phyloP scores from a whole-genome alignment of 2,113 vertebrate species.

The Himantopus leucocephalus region DNA sequence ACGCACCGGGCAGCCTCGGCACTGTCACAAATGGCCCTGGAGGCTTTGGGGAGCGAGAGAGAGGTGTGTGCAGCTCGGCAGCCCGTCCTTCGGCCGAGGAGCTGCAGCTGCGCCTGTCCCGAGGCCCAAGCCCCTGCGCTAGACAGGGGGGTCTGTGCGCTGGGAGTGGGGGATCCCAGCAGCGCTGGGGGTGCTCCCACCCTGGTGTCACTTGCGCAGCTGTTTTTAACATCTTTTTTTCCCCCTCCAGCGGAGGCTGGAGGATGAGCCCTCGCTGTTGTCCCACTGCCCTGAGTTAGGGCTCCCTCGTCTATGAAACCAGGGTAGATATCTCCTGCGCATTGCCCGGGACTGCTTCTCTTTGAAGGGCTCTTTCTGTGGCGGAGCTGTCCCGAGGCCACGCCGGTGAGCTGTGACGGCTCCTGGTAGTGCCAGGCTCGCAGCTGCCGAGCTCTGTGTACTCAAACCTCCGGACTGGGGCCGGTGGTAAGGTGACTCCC shows the following conservation, averaged over 20 bases:
- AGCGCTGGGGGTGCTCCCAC: not conserved
- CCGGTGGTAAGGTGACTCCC: not conserved
- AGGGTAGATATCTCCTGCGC: accelerated
- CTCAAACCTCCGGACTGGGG: not conserved
- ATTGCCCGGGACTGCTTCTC: not conserved
- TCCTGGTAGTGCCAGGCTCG: not conserved
- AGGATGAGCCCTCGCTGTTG: not conserved
- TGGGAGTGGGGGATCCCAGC: accelerated
- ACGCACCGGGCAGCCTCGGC: accelerated
- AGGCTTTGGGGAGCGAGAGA: not conserved
- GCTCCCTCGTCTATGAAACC: not conserved
- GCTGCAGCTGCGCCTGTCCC: not conserved
- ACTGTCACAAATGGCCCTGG: accelerated
- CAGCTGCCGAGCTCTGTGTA: not conserved
- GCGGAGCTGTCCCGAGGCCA: accelerated
- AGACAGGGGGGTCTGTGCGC: not conserved
- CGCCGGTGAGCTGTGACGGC: not conserved
- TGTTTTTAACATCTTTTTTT: not conserved
- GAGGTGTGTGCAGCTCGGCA: accelerated
- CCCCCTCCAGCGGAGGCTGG: too few species aligned
- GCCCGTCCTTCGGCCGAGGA: accelerated
- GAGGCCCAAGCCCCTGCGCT: accelerated
- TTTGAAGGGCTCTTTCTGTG: not conserved
- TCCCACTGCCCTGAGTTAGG: not conserved
- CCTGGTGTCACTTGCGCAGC: not conserved